These are phyloP conservation scores for Spodoptera litura DNA, from an alignment of 1,140 invertebrate species.

Conservation along the genomic window DNA sequence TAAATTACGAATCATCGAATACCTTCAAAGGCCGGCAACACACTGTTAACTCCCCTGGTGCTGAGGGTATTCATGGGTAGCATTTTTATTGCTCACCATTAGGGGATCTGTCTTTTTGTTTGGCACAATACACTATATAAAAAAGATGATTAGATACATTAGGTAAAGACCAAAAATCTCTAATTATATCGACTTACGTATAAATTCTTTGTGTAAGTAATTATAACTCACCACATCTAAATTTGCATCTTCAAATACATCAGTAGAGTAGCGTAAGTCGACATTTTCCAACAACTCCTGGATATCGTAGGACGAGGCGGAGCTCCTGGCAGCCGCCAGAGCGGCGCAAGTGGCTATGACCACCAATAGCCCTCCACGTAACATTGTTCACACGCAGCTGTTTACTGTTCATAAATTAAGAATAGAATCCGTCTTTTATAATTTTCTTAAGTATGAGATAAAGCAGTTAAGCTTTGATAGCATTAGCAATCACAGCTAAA, in stretches of 20 bases:
- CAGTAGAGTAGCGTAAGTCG: constrained; percentile 56
- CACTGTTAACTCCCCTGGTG: too few species aligned
- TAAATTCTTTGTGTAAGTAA: not conserved
- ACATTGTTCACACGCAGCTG: constrained; percentile 5
- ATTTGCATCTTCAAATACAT: constrained; percentile 68
- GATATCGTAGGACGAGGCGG: not conserved
- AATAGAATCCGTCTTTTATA: constrained; percentile 29
- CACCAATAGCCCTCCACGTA: constrained; percentile 34
- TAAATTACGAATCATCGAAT: too few species aligned
- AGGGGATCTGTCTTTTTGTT: too few species aligned
- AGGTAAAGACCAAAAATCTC: too few species aligned
- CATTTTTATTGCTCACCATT: too few species aligned
- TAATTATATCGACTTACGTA: too few species aligned
- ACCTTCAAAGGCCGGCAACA: too few species aligned
- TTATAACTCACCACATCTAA: constrained; percentile 64
- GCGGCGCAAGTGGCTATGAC: constrained; percentile 33
- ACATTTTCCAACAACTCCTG: constrained; percentile 14
- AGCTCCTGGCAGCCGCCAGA: not conserved
- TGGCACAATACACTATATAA: too few species aligned
- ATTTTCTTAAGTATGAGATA: not conserved
- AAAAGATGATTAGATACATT: too few species aligned
- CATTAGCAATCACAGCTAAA: not conserved
- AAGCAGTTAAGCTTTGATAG: constrained; percentile 5
- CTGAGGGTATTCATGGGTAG: too few species aligned
- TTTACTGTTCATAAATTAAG: not conserved